Base-by-base conservation (phyloP, 2,888 invertebrate species). In the Harpagoxenus sublaevis region DNA sequence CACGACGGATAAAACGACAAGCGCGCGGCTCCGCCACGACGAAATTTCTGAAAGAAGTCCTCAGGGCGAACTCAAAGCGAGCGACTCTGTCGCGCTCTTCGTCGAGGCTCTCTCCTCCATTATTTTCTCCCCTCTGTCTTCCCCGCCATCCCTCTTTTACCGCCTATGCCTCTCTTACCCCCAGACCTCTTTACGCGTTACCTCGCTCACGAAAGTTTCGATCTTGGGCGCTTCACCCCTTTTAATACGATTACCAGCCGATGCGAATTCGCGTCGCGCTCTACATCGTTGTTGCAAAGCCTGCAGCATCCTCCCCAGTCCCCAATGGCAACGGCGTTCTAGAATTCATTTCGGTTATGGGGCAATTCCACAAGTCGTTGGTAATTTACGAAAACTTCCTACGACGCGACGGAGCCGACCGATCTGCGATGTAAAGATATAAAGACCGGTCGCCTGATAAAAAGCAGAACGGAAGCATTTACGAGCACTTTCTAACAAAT, bases 321-420 rank as follows among this genome's bases (percentile, higher is more conserved):
- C 28, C 31, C 53, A 39, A 31, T 79, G 12, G 42, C 68, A 57
- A 66, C 60, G 60, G 31, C 79, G 45, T 28, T 45, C 71, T 66
- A 68, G 83, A 91, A 92, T 92, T 92, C 91, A 90, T 91, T 92
- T 89, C 86, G 77, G 87, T 90, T 91, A 91, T 91, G 86, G 87
- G 84, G 89, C 86, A 89, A 88, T 91, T 91, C 83, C 85, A 78
- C 82, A 88, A 90, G 88, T 89, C 87, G 91, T 86, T 81, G 85
- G 89, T 89, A 91, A 91, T 91, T 91, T 88, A 85, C 86, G 77
- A 65, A 86, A 90, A 89, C 86, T 90, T 57, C 5, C 55, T 6
- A 48, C 23, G 23, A 15, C 10, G 35, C 23, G 23, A 15, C 15
- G 48, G 5, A 53, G 5, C 31, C 28, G 55, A 83, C 55, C 42